Conservation (phyloP, 37 sponge, comb jelly and placozoan species). For the Ianthella basta region DNA sequence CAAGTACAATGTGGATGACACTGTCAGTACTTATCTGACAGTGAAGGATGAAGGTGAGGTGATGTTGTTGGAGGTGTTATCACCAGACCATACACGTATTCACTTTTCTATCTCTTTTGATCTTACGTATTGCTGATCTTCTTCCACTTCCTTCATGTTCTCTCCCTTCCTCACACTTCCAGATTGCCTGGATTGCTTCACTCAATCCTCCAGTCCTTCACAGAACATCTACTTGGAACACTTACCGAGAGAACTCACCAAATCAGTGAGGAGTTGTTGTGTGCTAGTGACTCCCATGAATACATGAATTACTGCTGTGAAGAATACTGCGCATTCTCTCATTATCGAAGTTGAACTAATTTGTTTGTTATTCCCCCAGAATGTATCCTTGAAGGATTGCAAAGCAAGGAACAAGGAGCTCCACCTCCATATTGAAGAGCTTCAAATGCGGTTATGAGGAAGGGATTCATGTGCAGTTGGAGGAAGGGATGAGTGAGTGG, state of each 20-base stretch:
- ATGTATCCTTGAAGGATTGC: conserved; percentile 12
- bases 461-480: too few species aligned
- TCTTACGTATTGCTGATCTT: too few species aligned
- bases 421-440: conserved; percentile 33
- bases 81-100: too few species aligned
- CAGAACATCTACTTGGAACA: conserved; percentile 30
- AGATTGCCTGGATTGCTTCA: background rate
- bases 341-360: background rate
- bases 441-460: conserved; percentile 11
- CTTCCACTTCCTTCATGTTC: too few species aligned
- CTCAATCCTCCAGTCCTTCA: background rate
- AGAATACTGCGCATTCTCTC: background rate
- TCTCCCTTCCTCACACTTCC: background rate
- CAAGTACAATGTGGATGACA: conserved; percentile 75
- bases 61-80: too few species aligned
- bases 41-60: conserved; percentile 73
- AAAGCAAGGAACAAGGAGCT: conserved; percentile 38
- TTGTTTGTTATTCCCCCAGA: conserved; percentile 33
- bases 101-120: too few species aligned
- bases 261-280: conserved; percentile 5
- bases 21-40: conserved; percentile 47
- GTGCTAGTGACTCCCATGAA: background rate
- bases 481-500: too few species aligned
- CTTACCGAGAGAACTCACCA: background rate
- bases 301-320: background rate